phyloP scores from a whole-genome alignment of 2,888 invertebrate species.

The Scaptomyza tumidula region DNA sequence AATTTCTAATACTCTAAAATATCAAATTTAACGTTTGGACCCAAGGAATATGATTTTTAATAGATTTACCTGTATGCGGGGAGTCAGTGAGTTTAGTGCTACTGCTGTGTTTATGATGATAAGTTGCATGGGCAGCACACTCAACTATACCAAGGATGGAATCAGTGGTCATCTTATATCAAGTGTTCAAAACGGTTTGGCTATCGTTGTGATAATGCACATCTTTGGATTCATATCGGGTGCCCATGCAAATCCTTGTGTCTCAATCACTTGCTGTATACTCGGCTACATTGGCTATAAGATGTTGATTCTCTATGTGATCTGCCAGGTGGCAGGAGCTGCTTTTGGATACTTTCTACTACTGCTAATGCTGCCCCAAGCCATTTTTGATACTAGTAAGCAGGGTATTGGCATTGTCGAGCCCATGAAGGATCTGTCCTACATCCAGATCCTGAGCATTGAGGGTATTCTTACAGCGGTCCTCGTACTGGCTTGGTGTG shows the following conservation, averaged over 20 bases:
- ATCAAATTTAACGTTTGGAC: constrained; percentile 37
- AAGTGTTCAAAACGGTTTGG: constrained; percentile 54
- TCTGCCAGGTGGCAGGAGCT: constrained; percentile 56
- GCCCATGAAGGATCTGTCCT: constrained; percentile 39
- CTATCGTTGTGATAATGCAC: constrained; percentile 56
- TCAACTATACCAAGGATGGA: constrained; percentile 3
- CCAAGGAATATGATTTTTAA: constrained; percentile 24
- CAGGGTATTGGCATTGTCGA: constrained; percentile 44
- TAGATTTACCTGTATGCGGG: constrained; percentile 39
- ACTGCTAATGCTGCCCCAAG: constrained; percentile 45
- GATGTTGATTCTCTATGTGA: constrained; percentile 48
- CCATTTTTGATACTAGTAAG: constrained; percentile 29
- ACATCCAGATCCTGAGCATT: constrained; percentile 43
- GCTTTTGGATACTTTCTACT: constrained; percentile 48
- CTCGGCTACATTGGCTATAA: constrained; percentile 51
- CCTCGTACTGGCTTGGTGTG: constrained; percentile 62
- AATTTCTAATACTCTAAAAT: neutral
- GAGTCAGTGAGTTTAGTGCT: constrained; percentile 49
- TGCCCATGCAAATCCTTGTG: constrained; percentile 67
- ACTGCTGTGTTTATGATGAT: constrained; percentile 49
- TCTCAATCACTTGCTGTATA: constrained; percentile 59
- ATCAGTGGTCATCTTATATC: constrained; percentile 12
- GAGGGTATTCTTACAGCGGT: constrained; percentile 54
- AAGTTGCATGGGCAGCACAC: constrained; percentile 46
- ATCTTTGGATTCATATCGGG: constrained; percentile 70